A percentile compares a stretch with the other conserved stretches of the same genome.
Evolutionary conservation across 92 coral and sea anemone species (phyloP).

Genomic region (Zoanthus sansibaricus): DNA sequence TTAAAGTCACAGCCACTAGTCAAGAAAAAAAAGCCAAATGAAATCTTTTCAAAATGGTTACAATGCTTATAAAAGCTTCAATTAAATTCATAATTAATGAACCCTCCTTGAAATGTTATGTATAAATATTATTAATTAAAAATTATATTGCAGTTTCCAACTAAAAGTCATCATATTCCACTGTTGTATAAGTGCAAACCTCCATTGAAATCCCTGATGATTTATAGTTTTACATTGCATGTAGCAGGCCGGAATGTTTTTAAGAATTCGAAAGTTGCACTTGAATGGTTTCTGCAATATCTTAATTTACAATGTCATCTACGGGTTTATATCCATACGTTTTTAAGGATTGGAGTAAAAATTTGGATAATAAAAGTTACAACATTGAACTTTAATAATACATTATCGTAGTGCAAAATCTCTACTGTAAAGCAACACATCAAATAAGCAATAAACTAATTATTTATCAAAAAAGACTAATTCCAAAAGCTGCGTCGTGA

Average conservation of each 20-base stretch:
- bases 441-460: too few species aligned
- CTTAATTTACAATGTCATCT: neutral
- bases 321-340: too few species aligned
- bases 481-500: neutral
- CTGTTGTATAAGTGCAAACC: constrained; percentile 1
- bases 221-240: constrained; percentile 25
- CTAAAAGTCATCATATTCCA: neutral
- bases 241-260: neutral
- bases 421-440: too few species aligned
- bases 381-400: too few species aligned
- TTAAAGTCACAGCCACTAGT: neutral
- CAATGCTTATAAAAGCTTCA: neutral
- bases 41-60: neutral
- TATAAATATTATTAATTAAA: neutral
- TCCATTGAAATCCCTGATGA: constrained; percentile 24
- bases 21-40: neutral
- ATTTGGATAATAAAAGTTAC: too few species aligned
- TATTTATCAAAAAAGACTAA: neutral
- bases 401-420: too few species aligned
- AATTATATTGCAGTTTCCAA: neutral
- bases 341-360: too few species aligned
- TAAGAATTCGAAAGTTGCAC: neutral
- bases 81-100: neutral
- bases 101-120: neutral
- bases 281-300: neutral